Conservation (phyloP, 2,888 invertebrate species). For the Morpho deidamia region DNA sequence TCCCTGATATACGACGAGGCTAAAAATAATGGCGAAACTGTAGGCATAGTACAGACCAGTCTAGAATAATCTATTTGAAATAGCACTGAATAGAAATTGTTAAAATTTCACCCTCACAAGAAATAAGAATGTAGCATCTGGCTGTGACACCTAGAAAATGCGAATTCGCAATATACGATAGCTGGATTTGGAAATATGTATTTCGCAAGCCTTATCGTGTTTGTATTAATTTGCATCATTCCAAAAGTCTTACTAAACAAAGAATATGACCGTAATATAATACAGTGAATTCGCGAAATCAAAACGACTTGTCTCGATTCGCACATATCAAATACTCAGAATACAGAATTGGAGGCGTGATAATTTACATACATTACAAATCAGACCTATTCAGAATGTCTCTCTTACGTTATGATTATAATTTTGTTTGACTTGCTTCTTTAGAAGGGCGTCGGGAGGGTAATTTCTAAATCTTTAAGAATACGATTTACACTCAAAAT, state of each 20-base stretch:
- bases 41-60: no score
- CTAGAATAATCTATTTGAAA: no score
- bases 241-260: not conserved
- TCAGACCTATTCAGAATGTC: constrained; percentile 40
- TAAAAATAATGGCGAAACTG: no score
- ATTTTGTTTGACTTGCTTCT: constrained; percentile 31
- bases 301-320: constrained; percentile 23
- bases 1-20: no score
- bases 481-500: not conserved
- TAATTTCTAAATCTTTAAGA: constrained; percentile 7
- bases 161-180: no score
- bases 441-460: constrained; percentile 9
- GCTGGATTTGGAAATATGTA: no score
- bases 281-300: constrained; percentile 22
- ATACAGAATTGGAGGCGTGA: constrained; percentile 28
- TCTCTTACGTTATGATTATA: constrained; percentile 28
- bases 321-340: constrained; percentile 21
- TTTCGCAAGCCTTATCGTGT: no score
- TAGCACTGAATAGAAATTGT: no score
- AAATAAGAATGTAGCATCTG: no score
- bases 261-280: constrained; percentile 19
- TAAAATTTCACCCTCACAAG: no score
- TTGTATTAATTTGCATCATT: not conserved
- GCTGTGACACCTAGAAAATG: no score
- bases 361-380: constrained; percentile 52